Evolutionary conservation across 2,113 vertebrate species (phyloP), one percentile per base, ranked within the genome.

Genomic region (Ibidorhyncha struthersii): DNA sequence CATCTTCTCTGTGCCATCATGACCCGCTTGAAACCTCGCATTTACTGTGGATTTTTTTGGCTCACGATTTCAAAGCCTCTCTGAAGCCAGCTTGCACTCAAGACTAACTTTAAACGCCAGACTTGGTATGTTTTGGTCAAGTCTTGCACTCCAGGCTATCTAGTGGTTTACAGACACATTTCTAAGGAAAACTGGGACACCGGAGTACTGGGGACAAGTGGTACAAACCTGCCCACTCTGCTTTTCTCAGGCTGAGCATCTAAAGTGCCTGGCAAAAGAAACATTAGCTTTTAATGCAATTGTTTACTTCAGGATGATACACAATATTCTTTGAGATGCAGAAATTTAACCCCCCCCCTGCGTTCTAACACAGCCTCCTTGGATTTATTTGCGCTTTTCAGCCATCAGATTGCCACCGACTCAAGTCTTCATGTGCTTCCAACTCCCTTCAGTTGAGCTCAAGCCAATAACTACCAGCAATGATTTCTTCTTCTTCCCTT

Each of bases 401-500:
- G 91, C 78, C 91, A 91, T 71, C 73, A 66, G 63, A 86, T 18
- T 91, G 78, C 73, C 71, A 86, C 70, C 3, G 4, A 55, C 63
- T 89, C 27, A 9, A 91, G 66, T 84, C 71, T 87, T 96, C 29
- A 17, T 74, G 83, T 47, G 63, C 74, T 94, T 93, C 81, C 83
- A 95, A 86, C 70, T 93, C 85, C 93, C 91, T 65, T 66, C 29
- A 91, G 89, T 10, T 79, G 71, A 97, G 74, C 90, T 89, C 95
- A 94, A 95, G 86, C 67, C 43, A 71, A 2, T 63, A 93, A 95
- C 74, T 83, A 97, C 89, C 77, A 95, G 71, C 74, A 91, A 77
- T 19, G 58, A 94, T 77, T 86, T 86, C 76, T 90, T 82, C 69
- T 95, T 91, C 93, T 89, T 94, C 81, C 92, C 74, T 94, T 84